Percentiles rank a stretch among this genome's conserved stretches.
Conservation (phyloP, 1,140 invertebrate species). For the Diachasma alloeum region DNA sequence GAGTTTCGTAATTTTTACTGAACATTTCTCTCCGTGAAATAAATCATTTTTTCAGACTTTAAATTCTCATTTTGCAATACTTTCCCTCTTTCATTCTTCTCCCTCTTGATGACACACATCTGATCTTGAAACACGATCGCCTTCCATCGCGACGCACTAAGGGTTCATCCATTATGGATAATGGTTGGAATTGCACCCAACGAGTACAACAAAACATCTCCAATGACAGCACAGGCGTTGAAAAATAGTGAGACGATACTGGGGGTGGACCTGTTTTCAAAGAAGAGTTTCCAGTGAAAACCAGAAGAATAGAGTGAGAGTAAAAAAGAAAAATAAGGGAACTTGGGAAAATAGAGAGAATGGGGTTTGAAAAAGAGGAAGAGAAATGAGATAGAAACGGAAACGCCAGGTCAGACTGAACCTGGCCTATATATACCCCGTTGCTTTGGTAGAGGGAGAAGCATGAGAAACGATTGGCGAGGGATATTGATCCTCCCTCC, state of each 20-base stretch:
- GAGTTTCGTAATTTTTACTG: no score
- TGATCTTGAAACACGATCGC: neutral
- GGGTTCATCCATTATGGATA: neutral
- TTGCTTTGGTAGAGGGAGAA: neutral
- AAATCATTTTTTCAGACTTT: no score
- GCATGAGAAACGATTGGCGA: neutral
- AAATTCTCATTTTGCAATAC: no score
- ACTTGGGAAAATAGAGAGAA: neutral
- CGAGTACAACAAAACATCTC: neutral
- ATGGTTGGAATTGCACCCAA: neutral
- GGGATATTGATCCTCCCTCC: neutral
- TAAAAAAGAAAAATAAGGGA: neutral
- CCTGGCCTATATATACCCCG: neutral
- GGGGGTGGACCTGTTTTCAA: neutral
- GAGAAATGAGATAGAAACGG: conserved; percentile 1
- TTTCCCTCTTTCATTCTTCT: no score
- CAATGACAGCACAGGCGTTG: neutral
- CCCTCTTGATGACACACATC: neutral
- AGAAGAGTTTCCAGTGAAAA: neutral
- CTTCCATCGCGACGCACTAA: neutral
- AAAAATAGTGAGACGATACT: neutral
- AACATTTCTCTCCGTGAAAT: no score
- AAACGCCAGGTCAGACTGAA: neutral
- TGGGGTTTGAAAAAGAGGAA: neutral
- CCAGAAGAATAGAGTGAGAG: neutral